Base-by-base conservation (phyloP, 2,888 invertebrate genomes). In the Dynastes hyllus region DNA sequence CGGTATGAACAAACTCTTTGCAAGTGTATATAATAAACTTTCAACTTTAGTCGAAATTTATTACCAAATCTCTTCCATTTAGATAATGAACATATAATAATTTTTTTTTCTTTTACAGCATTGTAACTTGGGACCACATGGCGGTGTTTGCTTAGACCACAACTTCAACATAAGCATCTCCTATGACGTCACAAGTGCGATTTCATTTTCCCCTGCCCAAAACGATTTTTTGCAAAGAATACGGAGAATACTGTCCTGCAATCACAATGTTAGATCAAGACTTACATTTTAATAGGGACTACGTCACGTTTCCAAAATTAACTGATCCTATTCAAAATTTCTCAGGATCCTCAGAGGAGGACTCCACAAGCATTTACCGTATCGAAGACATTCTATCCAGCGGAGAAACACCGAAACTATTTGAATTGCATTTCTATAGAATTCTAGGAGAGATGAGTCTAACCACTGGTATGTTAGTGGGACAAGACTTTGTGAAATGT, bases 171-270 rank as follows among this genome's bases (percentile, higher is more conserved):
- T 29, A 9, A 51, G 29, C 51, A 11, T 22, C 8, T 69, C 32
- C 51, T 22, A n/a, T 27, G 11, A 13, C 22, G 9, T n/a, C n/a
- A 51, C 22, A 11, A 27, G 0, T 69, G 69, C 9, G 51, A 22
- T 27, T 69, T 69, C 29, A 29, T 69, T 27, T 69, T 69, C 29
- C n/a, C 29, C n/a, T 69, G 69, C n/a, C 69, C 69, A 1, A 2
- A 27, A 51, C 1, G 22, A 51, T 51, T 51, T 13, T n/a, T 22
- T 29, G 29, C 63, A 2, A 13, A 51, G 8, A 16, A 29, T 1
- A 3, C 0, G 29, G 0, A 4, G 32, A 51, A 9, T 0, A 3
- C 2, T 69, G 69, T 13, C 69, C 69, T 13, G 29, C 9, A 1
- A 69, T 53, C 9, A 5, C 50, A 2, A 4, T 27, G 3, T 2